A percentile compares a stretch with the other conserved stretches of the same genome.
Conservation (phyloP, 2,113 vertebrate species). For the Vidua chalybeata region DNA sequence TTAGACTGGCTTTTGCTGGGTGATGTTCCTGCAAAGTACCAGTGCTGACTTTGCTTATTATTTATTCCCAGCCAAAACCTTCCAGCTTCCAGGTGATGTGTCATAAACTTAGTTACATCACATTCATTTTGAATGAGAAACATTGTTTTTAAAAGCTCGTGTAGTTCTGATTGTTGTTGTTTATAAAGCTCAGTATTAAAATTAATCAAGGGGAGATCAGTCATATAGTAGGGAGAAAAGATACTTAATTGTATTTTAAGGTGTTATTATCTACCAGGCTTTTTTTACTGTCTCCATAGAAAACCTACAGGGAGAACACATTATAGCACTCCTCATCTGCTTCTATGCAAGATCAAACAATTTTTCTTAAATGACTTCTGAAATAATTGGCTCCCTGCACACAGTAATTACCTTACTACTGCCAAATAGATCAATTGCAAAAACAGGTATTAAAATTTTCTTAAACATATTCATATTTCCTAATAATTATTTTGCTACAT, state of each 20-base stretch:
- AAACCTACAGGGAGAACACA: not conserved
- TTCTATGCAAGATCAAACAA: not conserved
- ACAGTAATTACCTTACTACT: not conserved
- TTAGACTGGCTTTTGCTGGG: not conserved
- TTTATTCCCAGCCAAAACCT: not conserved
- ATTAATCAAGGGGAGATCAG: not conserved
- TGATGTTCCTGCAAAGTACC: not conserved
- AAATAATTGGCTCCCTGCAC: not conserved
- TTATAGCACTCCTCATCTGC: not conserved
- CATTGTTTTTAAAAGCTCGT: not conserved
- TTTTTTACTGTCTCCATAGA: not conserved
- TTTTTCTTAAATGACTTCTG: not conserved
- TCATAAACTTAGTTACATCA: not conserved
- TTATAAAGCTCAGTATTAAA: not conserved
- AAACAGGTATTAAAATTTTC: not conserved
- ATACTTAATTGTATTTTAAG: not conserved
- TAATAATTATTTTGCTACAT: not conserved
- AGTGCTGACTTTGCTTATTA: not conserved
- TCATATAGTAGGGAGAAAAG: not conserved
- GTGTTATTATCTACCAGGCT: not conserved
- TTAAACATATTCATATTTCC: not conserved
- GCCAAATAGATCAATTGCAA: not conserved
- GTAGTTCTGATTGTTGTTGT: not conserved
- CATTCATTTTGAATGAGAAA: not conserved
- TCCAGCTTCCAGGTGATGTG: not conserved